Base-by-base conservation (phyloP, 2,888 invertebrate species). In the Agrenia bidenticulata region DNA sequence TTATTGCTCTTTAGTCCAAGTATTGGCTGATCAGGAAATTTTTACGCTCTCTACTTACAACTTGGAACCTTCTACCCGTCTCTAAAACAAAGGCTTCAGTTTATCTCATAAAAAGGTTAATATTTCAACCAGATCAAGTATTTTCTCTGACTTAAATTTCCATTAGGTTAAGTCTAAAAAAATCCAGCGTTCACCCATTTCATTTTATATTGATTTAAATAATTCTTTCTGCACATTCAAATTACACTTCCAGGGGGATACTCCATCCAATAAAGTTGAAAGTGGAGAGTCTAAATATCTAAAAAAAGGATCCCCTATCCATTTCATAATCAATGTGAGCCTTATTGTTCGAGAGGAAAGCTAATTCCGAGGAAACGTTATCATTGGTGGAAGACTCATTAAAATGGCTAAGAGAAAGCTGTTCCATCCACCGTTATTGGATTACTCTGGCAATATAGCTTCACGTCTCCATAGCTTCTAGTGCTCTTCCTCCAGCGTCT, bases 11-110 rank as follows among this genome's bases (percentile, higher is more conserved):
- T 65, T 65, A 65, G 57, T 45, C 58, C 41, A 37, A 49, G 66
- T 59, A 66, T 63, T 66, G 66, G 50, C 54, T 67, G 67, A 67
- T 67, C 64, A 64, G 54, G 67, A 67, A 67, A 67, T 67, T 67
- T 67, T 64, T 67, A 67, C 61, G 42, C 59, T 63, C 51, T 27
- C 32, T n/a, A n/a, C n/a, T n/a, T n/a, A n/a, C n/a, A n/a, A n/a
- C n/a, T n/a, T n/a, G n/a, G n/a, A n/a, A n/a, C n/a, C 57, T 61
- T 61, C 51, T 56, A 53, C 39, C 26, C 9, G 9, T 45, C 45
- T 45, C 4, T 32, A 32, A 32, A 32, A 32, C 32, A 32, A 32
- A 32, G 32, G 32, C 32, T 32, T 32, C 5, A 5, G 45, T n/a
- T 45, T 15, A 5, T 45, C 19, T 5, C 4, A 45, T 45, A 45